Percentiles rank a stretch among this genome's conserved stretches.
Evolutionary conservation across 2,888 invertebrate species (phyloP).

Genomic region (Eulithis prunata): DNA sequence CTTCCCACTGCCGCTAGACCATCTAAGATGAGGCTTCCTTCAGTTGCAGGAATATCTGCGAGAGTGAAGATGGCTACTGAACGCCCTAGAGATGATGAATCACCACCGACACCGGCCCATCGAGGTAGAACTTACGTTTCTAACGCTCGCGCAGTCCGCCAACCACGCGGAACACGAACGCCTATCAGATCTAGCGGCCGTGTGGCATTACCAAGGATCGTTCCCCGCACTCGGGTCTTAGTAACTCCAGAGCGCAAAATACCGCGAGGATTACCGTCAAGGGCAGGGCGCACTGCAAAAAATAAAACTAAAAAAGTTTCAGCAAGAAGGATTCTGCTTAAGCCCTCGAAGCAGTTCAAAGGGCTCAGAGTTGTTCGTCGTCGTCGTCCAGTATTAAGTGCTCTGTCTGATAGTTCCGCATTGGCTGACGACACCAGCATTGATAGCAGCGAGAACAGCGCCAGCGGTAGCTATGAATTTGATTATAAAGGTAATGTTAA

Average conservation of each 20-base stretch:
- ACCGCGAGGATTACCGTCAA: not conserved
- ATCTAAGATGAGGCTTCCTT: no score
- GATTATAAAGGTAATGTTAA: not conserved
- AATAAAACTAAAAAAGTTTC: not conserved
- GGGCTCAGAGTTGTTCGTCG: not conserved
- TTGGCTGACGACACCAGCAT: not conserved
- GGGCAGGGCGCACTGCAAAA: not conserved
- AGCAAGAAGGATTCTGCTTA: not conserved
- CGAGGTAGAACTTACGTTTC: not conserved
- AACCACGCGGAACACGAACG: not conserved
- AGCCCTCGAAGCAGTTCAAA: not conserved
- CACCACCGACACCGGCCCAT: not conserved
- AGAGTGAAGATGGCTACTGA: not conserved
- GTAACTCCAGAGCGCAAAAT: conserved; percentile 9
- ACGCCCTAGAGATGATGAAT: not conserved
- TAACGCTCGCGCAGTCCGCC: not conserved
- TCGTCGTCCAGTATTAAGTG: not conserved
- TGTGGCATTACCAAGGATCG: not conserved
- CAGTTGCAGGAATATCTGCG: no score
- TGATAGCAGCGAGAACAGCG: not conserved
- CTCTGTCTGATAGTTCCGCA: not conserved
- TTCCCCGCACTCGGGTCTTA: conserved; percentile 10
- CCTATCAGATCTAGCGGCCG: not conserved
- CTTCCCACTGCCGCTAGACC: not conserved
- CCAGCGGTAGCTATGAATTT: not conserved